Evolutionary conservation across 2,113 vertebrate species (phyloP).

Genomic region (Cinclus cinclus): DNA sequence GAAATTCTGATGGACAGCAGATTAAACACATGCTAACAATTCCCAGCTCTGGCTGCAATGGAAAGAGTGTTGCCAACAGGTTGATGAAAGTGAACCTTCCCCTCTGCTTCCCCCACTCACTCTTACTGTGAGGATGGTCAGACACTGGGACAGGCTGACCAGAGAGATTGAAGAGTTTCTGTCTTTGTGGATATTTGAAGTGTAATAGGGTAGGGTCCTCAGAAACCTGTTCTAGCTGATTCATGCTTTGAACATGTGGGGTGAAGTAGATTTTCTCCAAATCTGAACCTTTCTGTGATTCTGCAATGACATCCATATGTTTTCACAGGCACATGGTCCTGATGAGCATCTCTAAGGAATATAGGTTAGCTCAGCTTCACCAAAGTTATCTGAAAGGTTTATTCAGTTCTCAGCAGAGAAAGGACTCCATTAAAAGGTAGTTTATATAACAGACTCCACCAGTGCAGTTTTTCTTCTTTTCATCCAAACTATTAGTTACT

Average conservation of each 20-base stretch:
- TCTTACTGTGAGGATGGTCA: background rate
- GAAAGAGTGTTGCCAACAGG: background rate
- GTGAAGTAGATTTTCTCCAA: background rate
- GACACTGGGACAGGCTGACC: background rate
- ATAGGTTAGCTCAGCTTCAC: background rate
- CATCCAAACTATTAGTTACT: background rate
- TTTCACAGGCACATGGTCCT: background rate
- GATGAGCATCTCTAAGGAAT: background rate
- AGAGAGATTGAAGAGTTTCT: background rate
- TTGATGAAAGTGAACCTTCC: background rate
- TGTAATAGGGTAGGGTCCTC: background rate
- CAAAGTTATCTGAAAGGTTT: background rate
- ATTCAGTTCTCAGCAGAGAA: background rate
- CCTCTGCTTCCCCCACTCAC: background rate
- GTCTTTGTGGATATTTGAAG: background rate
- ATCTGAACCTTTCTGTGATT: background rate
- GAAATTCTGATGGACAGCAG: background rate
- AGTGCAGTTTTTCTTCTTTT: background rate
- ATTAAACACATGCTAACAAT: background rate
- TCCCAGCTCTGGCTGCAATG: background rate
- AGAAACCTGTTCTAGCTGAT: background rate
- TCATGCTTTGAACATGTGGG: background rate
- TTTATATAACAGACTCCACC: background rate
- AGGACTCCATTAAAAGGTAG: background rate
- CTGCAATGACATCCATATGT: background rate